Base-by-base conservation (phyloP, 2,888 invertebrate genomes). In the Cerastis rubricosa region DNA sequence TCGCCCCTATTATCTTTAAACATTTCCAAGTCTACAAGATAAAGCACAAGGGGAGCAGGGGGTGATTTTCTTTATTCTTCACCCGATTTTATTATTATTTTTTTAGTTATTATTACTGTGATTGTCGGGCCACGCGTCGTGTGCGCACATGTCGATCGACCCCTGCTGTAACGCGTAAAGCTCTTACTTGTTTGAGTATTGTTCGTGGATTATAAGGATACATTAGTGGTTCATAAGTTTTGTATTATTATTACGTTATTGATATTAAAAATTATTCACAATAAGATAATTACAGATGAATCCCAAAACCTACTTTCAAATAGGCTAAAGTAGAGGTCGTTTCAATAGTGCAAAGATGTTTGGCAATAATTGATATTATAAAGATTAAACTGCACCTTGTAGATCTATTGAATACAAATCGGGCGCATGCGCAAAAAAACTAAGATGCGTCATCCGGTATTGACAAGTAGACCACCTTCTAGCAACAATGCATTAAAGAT, bases 31-130 rank as follows among this genome's bases (percentile, higher is more conserved):
- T 96, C 96, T 96, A 96, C 96, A 96, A 96, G 96, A 96, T 96
- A 96, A 96, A 96, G 96, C 96, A 78, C 94, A 95, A 94, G 93
- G 94, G 95, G 94, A 94, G 93, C 92, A 91, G 95, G 96, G 96
- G 96, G 95, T 95, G 95, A 95, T 95, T 96, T 96, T 96, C 96
- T 96, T 96, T 96, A 96, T 96, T 96, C 96, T 94, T 96, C 96
- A 95, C 94, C 95, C 95, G 96, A 95, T 95, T 96, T 96, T 96
- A 96, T 96, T 96, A 96, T 96, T 96, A 96, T 96, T 96, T 96
- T 90, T 96, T 96, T 96, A 95, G 96, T 95, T 96, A 96, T 96
- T 96, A 96, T 96, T 96, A 96, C 96, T 94, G 93, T 95, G 96
- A 96, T 96, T 95, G 95, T 92, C 89, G 92, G 88, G 87, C 76